phyloP scores from a whole-genome alignment of 2,797 vertebrate species.

The Anguilla anguilla region DNA sequence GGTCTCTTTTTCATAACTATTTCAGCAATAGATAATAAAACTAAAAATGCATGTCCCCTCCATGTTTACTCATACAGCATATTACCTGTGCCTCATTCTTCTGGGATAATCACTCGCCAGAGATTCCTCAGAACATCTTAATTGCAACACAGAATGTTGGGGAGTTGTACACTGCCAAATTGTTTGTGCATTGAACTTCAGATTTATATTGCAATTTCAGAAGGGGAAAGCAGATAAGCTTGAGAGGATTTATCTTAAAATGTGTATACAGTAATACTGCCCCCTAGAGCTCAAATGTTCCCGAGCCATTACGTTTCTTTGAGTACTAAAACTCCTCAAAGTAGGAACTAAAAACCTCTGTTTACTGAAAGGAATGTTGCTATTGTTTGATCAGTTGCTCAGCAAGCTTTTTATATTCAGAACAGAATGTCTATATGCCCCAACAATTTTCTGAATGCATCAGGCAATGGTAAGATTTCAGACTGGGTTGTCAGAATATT shows the following conservation, averaged over 20 bases:
- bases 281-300: constrained; percentile 58
- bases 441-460: neutral
- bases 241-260: neutral
- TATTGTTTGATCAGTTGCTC: neutral
- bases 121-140: neutral
- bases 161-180: neutral
- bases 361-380: neutral
- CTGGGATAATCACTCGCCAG: neutral
- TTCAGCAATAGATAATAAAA: neutral
- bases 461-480: neutral
- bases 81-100: neutral
- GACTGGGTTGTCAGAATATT: constrained; percentile 6
- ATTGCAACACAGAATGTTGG: neutral
- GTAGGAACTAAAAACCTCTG: constrained; percentile 10
- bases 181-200: neutral
- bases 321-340: neutral
- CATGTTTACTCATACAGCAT: neutral
- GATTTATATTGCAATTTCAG: neutral
- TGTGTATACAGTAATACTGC: constrained; percentile 65
- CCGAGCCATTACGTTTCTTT: neutral
- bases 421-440: neutral
- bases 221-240: neutral
- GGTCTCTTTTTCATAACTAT: neutral
- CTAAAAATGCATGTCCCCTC: neutral
- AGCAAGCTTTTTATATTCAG: neutral